Conservation (phyloP, 53 echinoderm and acorn worm genomes). For the Holothuria scabra region DNA sequence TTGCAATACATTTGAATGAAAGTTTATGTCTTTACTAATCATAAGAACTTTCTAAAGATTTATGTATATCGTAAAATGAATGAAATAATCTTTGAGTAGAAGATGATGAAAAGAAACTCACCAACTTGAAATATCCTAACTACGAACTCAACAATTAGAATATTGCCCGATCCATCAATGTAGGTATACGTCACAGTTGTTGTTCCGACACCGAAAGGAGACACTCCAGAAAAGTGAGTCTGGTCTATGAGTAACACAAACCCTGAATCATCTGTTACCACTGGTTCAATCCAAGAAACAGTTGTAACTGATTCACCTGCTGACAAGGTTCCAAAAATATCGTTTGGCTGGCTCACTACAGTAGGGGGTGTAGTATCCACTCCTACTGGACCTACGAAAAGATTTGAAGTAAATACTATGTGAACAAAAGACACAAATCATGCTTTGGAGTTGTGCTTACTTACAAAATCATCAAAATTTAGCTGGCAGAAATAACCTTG, state of each 20-base stretch:
- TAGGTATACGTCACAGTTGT: constrained; percentile 53
- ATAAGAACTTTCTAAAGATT: too few species aligned
- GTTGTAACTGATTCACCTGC: constrained; percentile 4
- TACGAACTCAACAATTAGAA: background rate
- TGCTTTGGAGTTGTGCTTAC: too few species aligned
- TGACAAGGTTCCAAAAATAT: constrained; percentile 21
- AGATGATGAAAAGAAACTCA: background rate
- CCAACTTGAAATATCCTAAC: background rate
- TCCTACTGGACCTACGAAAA: background rate
- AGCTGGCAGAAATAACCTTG: too few species aligned
- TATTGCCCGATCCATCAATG: constrained; percentile 52
- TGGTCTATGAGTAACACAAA: constrained; percentile 33
- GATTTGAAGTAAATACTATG: background rate
- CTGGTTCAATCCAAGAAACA: constrained; percentile 56
- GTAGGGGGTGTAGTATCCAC: constrained; percentile 28
- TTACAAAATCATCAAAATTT: too few species aligned
- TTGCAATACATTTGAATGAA: too few species aligned
- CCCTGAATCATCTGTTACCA: constrained; percentile 62
- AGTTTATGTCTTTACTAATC: too few species aligned
- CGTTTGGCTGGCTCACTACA: constrained; percentile 37
- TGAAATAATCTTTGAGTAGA: too few species aligned
- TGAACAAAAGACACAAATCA: too few species aligned
- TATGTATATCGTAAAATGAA: too few species aligned
- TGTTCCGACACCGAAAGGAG: constrained; percentile 49
- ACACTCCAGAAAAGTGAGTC: constrained; percentile 47